Percentiles rank a stretch among this genome's conserved stretches.
Conservation (phyloP, 2,888 invertebrate species). For the Torymus aiolomorphi region DNA sequence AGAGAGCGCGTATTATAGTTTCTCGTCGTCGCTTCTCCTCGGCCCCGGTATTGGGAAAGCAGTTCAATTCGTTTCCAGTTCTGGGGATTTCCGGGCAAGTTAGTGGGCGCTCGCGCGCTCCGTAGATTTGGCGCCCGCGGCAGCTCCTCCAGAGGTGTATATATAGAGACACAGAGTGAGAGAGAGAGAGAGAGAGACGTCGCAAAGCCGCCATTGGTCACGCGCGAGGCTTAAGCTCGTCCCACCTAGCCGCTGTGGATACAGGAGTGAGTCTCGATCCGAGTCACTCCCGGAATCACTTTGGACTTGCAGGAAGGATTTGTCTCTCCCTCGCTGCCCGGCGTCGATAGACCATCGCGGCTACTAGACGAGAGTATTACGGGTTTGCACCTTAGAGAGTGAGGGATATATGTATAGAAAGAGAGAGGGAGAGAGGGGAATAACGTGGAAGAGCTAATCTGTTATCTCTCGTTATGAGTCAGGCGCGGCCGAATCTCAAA, state of each 20-base stretch:
- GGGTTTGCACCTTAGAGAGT: too few relatives aligned
- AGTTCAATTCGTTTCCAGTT: slow-evolving; percentile 49
- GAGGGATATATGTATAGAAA: too few relatives aligned
- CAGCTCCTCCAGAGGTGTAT: not conserved
- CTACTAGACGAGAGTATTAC: too few relatives aligned
- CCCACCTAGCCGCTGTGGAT: not conserved
- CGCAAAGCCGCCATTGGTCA: slow-evolving; percentile 37
- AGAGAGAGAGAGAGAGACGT: slow-evolving; percentile 5
- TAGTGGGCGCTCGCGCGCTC: slow-evolving; percentile 18
- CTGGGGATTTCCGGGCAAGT: slow-evolving; percentile 33
- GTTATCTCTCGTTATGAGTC: slow-evolving; percentile 7
- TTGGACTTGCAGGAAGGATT: slow-evolving; percentile 27
- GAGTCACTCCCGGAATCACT: slow-evolving; percentile 25
- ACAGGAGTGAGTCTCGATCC: not conserved
- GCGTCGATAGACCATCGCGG: not conserved
- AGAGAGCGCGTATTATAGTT: slow-evolving; percentile 11
- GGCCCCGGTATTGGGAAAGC: slow-evolving; percentile 25
- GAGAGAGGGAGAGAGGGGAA: too few relatives aligned
- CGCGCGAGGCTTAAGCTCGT: slow-evolving; percentile 15
- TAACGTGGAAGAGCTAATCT: not conserved
- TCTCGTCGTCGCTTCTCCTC: not conserved
- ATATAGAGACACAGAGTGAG: too few relatives aligned
- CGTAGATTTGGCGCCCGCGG: slow-evolving; percentile 7
- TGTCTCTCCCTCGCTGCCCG: not conserved
- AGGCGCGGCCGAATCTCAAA: not conserved